Base-by-base conservation (phyloP, 2,888 invertebrate genomes). In the Drosophila rellima region DNA sequence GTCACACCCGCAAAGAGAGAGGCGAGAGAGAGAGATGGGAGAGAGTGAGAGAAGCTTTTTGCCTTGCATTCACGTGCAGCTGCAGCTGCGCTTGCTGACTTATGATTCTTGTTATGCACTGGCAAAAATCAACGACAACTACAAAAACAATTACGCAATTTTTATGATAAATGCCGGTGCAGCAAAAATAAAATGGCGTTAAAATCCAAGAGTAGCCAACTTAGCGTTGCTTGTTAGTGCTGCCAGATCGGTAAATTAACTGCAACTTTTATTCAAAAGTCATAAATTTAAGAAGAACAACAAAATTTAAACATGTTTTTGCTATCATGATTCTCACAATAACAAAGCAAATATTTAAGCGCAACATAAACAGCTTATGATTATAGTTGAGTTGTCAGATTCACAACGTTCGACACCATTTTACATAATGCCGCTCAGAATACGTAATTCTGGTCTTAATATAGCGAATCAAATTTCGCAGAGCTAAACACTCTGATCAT, bases 31-130 rank as follows among this genome's bases (percentile, higher is more conserved):
- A 15, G 23, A 17, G 51, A 18, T n/a, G n/a, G n/a, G 23, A 44
- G 33, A 45, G 44, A 17, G 39, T 35, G 18, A 26, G 37, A 26
- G 33, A 23, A 29, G 66, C 26, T 17, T 33, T 18, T 33, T 50
- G 2, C 0, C 2, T 11, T 56, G 66, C 33, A 50, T 26, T 72
- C 72, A 72, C 72, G 73, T 56, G 52, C 42, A 23, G 44, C 48
- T 44, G 52, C 55, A 35, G 70, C 20, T n/a, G 39, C 15, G 29
- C 48, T 48, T 33, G 33, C 31, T 33, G 40, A 20, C 51, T 15
- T 20, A 33, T 51, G 56, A 44, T 26, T 56, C 48, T 48, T 48
- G 72, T 74, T 74, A 69, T 74, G 57, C 26, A 11, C 17, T 26
- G 45, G 37, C 35, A 35, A 35, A n/a, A 35, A 15, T 6, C 4